Base-by-base conservation (phyloP, 2,888 invertebrate genomes). In the Lamellibrachia satsuma region DNA sequence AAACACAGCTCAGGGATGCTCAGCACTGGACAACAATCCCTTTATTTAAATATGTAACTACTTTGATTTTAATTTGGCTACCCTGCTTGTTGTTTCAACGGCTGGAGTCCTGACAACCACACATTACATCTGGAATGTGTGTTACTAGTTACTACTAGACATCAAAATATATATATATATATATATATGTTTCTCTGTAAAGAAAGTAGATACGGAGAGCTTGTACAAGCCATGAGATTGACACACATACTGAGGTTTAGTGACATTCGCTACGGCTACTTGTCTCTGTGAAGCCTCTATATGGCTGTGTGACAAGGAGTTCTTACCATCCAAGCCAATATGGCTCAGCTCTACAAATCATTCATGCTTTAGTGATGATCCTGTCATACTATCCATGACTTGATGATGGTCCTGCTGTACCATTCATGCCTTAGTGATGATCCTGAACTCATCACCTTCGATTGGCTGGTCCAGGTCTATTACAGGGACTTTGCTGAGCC, bases 341-440 rank as follows among this genome's bases (percentile, higher is more conserved):
- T 75, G 75, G 22, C 75, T n/a, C 75, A 75, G 75, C 75, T 75
- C 75, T 75, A 75, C 75, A 22, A 15, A 75, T n/a, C 75, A 22
- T n/a, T n/a, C 75, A 11, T 1, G 60, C 60, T 15, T 15, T 60
- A 39, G 60, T 15, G 22, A n/a, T 75, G 75, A 75, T 75, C 75
- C 75, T 39, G 39, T 39, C 39, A 39, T 39, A 39, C 39, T 39
- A 39, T 39, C 39, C 39, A 39, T 39, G 1, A 39, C 39, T 75
- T 75, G 75, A 75, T 75, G 75, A 75, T 22, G 75, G n/a, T 75
- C 11, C 75, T 75, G 75, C 75, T 75, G n/a, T 75, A 75, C 75
- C 75, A 75, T n/a, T n/a, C 22, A 75, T 15, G 22, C 22, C 22
- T 75, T 15, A 9, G 9, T 9, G 75, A 75, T 75, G 75, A 75